A percentile compares a stretch with the other conserved stretches of the same genome.
These are phyloP conservation scores for Sapayoa aenigma DNA, from an alignment of 2,113 vertebrate genomes.

Conservation along the genomic window DNA sequence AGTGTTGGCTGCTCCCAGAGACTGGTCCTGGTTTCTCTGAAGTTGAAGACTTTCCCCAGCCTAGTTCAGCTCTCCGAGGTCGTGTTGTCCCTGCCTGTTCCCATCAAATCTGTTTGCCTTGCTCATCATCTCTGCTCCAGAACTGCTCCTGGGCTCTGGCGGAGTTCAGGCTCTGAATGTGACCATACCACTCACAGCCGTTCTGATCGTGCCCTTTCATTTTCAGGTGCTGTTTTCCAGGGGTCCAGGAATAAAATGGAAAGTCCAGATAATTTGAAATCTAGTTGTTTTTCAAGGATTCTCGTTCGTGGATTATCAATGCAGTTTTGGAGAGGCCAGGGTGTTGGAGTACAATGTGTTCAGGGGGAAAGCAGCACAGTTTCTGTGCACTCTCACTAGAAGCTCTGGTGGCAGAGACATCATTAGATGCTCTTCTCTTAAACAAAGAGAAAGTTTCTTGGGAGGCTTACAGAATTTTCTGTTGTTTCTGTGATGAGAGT, in stretches of 20 bases:
- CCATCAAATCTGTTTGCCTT: background rate
- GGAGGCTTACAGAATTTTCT: background rate
- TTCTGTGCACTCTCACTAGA: background rate
- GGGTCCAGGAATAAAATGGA: background rate
- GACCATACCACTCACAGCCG: background rate
- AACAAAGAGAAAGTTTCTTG: background rate
- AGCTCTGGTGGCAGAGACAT: background rate
- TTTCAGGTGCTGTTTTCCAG: background rate
- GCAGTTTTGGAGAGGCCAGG: background rate
- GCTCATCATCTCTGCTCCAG: background rate
- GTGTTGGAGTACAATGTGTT: background rate
- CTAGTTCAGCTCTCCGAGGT: background rate
- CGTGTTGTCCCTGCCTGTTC: background rate
- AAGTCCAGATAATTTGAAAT: background rate
- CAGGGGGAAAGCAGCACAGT: background rate
- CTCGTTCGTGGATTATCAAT: background rate
- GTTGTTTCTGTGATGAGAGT: background rate
- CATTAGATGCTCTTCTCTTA: background rate
- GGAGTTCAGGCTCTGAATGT: background rate
- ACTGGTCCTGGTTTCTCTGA: background rate
- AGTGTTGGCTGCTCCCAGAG: background rate
- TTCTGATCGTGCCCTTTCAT: background rate
- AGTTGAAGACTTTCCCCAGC: background rate
- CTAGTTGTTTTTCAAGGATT: background rate
- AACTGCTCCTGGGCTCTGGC: background rate